Conservation (phyloP, 1,140 invertebrate genomes). For the Aphaenogaster floridana region DNA sequence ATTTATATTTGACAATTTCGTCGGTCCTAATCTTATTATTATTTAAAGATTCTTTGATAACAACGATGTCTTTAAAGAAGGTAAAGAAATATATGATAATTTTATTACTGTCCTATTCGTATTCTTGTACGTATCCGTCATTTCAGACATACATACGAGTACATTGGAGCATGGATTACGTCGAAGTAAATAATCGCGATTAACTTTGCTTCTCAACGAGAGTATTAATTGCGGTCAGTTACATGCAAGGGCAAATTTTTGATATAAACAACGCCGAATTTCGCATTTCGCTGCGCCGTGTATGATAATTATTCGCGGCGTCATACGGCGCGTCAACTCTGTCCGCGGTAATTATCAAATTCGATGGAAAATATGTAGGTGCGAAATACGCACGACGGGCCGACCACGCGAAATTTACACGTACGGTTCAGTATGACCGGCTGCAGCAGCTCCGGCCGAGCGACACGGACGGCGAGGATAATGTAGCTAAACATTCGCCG, state of each 20-base stretch:
- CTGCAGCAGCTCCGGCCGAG: constrained; percentile 14
- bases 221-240: constrained; percentile 40
- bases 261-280: constrained; percentile 23
- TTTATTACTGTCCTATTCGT: neutral
- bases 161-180: neutral
- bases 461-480: constrained; percentile 52
- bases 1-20: no score
- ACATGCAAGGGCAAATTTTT: constrained; percentile 6
- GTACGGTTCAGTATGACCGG: constrained; percentile 37
- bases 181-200: constrained; percentile 36
- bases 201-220: constrained; percentile 19
- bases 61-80: neutral
- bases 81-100: neutral
- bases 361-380: constrained; percentile 37
- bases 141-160: neutral
- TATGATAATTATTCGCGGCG: constrained; percentile 42
- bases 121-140: neutral
- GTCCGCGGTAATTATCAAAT: constrained; percentile 56
- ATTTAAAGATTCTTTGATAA: neutral
- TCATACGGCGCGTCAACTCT: constrained; percentile 28
- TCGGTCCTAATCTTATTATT: no score
- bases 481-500: constrained; percentile 63
- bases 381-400: constrained; percentile 28
- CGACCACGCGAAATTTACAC: constrained; percentile 41
- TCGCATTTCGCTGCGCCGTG: constrained; percentile 6